A percentile compares a stretch with the other conserved stretches of the same genome.
Conservation (phyloP, 2,888 invertebrate genomes). For the Erannis defoliaria region DNA sequence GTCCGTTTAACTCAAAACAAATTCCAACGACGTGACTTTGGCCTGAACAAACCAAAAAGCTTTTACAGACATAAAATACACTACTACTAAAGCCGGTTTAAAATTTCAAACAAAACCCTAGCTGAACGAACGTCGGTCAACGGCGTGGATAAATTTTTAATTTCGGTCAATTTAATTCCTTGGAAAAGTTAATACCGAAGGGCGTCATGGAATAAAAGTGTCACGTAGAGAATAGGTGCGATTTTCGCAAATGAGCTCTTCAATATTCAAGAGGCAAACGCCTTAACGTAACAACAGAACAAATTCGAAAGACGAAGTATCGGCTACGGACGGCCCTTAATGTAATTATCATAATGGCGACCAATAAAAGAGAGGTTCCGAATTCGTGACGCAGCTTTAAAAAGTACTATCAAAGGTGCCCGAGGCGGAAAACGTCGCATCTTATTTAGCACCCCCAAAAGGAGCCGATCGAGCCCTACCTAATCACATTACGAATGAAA, state of each 20-base stretch:
- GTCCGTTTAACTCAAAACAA: slow-evolving; percentile 9
- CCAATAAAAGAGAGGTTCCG: slow-evolving; percentile 84
- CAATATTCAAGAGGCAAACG: slow-evolving; percentile 82
- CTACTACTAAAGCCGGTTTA: slow-evolving; percentile 32
- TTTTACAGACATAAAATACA: slow-evolving; percentile 32
- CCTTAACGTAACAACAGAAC: slow-evolving; percentile 82
- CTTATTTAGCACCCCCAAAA: slow-evolving; percentile 83
- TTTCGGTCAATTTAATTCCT: slow-evolving; percentile 60
- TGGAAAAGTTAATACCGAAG: slow-evolving; percentile 42
- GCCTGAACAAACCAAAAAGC: slow-evolving; percentile 33
- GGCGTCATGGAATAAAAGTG: slow-evolving; percentile 65
- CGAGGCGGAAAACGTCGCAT: slow-evolving; percentile 84
- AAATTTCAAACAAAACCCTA: slow-evolving; percentile 35
- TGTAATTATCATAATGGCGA: slow-evolving; percentile 85
- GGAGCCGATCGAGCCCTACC: slow-evolving; percentile 65
- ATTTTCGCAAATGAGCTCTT: slow-evolving; percentile 82
- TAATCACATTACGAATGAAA: slow-evolving; percentile 84
- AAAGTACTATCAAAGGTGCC: slow-evolving; percentile 71
- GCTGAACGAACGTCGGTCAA: slow-evolving; percentile 42
- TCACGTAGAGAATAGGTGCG: slow-evolving; percentile 83
- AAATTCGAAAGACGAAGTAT: slow-evolving; percentile 84
- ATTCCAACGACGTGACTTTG: background rate
- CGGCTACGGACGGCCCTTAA: slow-evolving; percentile 80
- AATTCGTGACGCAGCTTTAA: slow-evolving; percentile 84
- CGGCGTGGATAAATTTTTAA: slow-evolving; percentile 61